phyloP scores from a whole-genome alignment of 2,113 vertebrate species.

The Chauna torquata region DNA sequence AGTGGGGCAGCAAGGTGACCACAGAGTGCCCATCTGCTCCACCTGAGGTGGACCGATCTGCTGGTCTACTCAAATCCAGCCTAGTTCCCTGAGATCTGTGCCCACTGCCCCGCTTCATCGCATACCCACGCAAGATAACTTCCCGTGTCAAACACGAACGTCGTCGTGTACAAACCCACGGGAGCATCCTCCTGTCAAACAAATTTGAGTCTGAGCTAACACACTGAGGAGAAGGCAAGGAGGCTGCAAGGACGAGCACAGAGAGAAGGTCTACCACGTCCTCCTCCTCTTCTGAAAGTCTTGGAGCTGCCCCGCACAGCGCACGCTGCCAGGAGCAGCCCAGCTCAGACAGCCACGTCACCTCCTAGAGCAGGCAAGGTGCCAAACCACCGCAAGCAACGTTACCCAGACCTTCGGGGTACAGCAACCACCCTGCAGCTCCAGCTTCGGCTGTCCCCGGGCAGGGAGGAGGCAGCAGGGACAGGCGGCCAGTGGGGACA shows the following conservation, averaged over 20 bases:
- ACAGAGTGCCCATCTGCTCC: neutral
- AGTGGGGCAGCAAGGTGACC: neutral
- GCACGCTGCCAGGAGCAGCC: too few species aligned
- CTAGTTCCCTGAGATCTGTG: neutral
- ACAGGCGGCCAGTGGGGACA: neutral
- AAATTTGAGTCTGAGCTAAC: neutral
- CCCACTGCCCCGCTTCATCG: neutral
- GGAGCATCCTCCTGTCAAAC: neutral
- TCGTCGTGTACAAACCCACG: neutral
- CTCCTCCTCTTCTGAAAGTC: neutral
- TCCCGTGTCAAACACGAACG: rapidly evolving
- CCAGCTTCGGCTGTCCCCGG: rapidly evolving
- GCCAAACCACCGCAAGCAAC: neutral
- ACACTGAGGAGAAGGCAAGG: rapidly evolving
- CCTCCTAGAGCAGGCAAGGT: neutral
- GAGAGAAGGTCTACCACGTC: neutral
- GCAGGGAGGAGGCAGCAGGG: neutral
- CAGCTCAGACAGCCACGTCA: neutral
- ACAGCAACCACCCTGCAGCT: rapidly evolving
- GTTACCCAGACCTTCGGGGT: neutral
- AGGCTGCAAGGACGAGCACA: neutral
- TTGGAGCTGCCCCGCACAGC: rapidly evolving
- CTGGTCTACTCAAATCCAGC: neutral
- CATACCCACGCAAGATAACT: neutral
- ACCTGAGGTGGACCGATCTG: neutral